These are phyloP conservation scores for Drosophila rufa DNA, from an alignment of 1,140 invertebrate species.

Conservation along the genomic window DNA sequence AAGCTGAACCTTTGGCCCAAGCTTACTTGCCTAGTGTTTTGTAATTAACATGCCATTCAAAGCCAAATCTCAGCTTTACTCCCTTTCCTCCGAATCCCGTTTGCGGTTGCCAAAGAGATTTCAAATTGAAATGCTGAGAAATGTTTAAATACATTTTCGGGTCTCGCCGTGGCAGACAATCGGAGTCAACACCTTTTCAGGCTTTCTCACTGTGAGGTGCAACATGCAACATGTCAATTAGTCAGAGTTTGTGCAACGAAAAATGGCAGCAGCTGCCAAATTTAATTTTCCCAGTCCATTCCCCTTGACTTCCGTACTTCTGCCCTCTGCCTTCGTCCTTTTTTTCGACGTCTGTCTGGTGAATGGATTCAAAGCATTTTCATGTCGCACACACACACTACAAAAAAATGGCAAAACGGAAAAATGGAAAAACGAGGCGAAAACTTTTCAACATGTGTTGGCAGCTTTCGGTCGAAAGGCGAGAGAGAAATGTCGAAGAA, in stretches of 20 bases:
- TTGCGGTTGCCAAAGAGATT: conserved; percentile 55
- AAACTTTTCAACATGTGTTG: conserved; percentile 83
- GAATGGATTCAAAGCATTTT: conserved; percentile 82
- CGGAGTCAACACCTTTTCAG: conserved; percentile 46
- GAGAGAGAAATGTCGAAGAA: conserved; percentile 54
- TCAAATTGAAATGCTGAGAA: conserved; percentile 55
- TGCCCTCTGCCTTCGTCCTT: neutral
- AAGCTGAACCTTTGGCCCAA: neutral
- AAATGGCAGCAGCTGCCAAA: conserved; percentile 78
- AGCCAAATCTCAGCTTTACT: conserved; percentile 50
- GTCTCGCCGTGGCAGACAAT: conserved; percentile 25
- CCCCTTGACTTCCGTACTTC: conserved; percentile 4
- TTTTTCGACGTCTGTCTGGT: conserved; percentile 48
- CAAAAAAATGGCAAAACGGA: neutral
- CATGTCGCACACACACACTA: conserved; percentile 52
- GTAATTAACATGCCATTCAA: conserved; percentile 83
- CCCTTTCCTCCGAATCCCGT: conserved; percentile 8
- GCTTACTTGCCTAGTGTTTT: conserved; percentile 35
- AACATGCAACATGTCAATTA: conserved; percentile 79
- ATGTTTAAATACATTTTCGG: conserved; percentile 55
- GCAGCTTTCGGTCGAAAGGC: conserved; percentile 64
- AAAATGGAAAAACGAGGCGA: conserved; percentile 68
- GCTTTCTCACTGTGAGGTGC: conserved; percentile 12
- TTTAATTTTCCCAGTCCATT: conserved; percentile 61
- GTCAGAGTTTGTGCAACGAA: conserved; percentile 56